Evolutionary conservation across 2,113 vertebrate species (phyloP).

Genomic region (Halichoeres trimaculatus): DNA sequence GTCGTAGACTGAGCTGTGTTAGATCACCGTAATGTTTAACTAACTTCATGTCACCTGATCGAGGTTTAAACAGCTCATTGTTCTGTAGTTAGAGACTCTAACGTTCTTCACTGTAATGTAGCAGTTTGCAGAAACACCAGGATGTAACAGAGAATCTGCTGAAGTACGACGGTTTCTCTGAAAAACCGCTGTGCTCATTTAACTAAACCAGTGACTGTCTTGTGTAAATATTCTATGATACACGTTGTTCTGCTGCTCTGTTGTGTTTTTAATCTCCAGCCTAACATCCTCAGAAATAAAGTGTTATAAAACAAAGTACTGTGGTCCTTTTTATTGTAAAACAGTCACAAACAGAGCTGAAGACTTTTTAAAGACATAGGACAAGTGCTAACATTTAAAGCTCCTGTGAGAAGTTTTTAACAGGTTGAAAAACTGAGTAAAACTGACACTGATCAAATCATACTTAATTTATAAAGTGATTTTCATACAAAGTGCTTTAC

Average conservation of each 20-base stretch:
- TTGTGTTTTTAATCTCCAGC: slow-evolving; percentile 28
- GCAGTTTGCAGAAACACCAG: slow-evolving; percentile 1
- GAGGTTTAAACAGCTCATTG: slow-evolving; percentile 27
- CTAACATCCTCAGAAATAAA: slow-evolving; percentile 51
- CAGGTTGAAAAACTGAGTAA: no score
- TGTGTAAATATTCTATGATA: slow-evolving; percentile 25
- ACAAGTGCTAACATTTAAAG: no score
- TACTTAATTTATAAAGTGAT: no score
- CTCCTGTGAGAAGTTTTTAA: no score
- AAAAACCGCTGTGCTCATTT: slow-evolving; percentile 7
- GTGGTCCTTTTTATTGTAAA: not conserved
- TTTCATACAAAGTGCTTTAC: no score
- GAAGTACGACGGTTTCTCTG: slow-evolving; percentile 13
- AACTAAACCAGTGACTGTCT: slow-evolving; percentile 47
- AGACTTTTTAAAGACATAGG: no score
- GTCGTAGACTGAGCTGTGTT: not conserved
- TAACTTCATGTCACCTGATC: slow-evolving; percentile 22
- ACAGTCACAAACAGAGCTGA: not conserved
- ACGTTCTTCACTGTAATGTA: slow-evolving; percentile 20
- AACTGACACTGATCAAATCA: no score
- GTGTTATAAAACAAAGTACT: slow-evolving; percentile 29
- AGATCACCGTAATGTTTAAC: slow-evolving; percentile 1
- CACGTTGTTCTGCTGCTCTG: slow-evolving; percentile 36
- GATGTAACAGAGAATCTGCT: slow-evolving; percentile 18
- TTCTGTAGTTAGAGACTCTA: slow-evolving; percentile 16